These are phyloP conservation scores for Labeo catla DNA, from an alignment of 2,113 vertebrate species.

Conservation along the genomic window DNA sequence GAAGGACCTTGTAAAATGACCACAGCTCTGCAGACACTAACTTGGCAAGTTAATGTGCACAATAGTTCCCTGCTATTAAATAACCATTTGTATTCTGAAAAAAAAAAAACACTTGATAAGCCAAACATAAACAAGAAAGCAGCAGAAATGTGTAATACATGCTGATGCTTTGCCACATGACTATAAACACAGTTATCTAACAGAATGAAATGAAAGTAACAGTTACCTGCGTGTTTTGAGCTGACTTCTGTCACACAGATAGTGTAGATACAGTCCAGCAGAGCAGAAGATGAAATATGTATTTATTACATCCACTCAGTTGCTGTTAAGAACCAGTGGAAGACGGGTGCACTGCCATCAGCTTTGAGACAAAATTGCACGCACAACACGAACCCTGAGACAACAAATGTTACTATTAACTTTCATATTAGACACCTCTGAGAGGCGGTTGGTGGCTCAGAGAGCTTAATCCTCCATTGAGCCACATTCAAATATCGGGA, in stretches of 20 bases:
- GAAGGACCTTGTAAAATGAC: not conserved
- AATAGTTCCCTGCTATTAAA: not conserved
- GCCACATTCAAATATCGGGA: not conserved
- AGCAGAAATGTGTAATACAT: not conserved
- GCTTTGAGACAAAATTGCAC: not conserved
- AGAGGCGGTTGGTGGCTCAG: not conserved
- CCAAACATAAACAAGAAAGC: not conserved
- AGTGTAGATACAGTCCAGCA: not conserved
- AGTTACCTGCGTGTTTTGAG: not conserved
- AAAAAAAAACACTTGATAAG: not conserved
- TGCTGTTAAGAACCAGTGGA: not conserved
- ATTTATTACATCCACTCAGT: slow-evolving; percentile 10
- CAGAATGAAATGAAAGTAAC: not conserved
- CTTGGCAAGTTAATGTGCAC: not conserved
- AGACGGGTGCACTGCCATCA: not conserved
- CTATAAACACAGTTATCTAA: not conserved
- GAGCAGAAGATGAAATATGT: not conserved
- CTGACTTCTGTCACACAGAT: not conserved
- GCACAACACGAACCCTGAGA: not conserved
- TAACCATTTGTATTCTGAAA: not conserved
- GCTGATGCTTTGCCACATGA: not conserved
- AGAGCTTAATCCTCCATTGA: not conserved
- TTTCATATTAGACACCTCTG: not conserved
- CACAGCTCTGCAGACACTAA: not conserved
- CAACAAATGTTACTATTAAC: not conserved